phyloP scores from a whole-genome alignment of 2,888 invertebrate species.

The Phortica okadai region DNA sequence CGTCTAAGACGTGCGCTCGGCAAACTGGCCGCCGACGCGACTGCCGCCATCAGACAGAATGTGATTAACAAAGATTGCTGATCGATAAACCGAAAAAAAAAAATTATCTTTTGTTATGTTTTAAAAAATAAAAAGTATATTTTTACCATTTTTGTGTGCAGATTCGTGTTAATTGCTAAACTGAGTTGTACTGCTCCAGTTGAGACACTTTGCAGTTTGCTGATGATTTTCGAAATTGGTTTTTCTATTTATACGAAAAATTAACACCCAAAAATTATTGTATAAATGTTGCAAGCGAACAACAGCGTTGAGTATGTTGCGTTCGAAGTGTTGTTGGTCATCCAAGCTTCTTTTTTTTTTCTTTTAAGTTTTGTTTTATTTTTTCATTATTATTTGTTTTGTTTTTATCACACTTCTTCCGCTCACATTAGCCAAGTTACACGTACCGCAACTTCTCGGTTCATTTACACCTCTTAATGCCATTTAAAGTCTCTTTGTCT shows the following conservation, averaged over 20 bases:
- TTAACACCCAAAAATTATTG: slow-evolving; percentile 53
- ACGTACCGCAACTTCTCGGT: background rate
- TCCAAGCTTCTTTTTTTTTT: background rate
- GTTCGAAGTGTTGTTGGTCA: background rate
- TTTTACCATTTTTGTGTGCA: slow-evolving; percentile 50
- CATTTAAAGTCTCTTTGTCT: background rate
- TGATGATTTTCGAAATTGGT: slow-evolving; percentile 57
- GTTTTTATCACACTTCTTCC: slow-evolving; percentile 17
- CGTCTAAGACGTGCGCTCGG: slow-evolving; percentile 28
- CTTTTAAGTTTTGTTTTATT: background rate
- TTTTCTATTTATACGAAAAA: slow-evolving; percentile 69
- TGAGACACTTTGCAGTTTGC: slow-evolving; percentile 53
- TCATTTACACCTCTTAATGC: slow-evolving; percentile 16
- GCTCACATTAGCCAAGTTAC: background rate
- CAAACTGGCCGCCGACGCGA: slow-evolving; percentile 30
- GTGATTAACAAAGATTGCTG: slow-evolving; percentile 3
- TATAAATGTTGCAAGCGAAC: slow-evolving; percentile 43
- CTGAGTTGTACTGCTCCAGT: slow-evolving; percentile 16
- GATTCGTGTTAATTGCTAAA: slow-evolving; percentile 19
- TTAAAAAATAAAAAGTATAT: background rate
- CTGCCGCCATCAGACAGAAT: slow-evolving; percentile 31
- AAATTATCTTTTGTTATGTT: background rate
- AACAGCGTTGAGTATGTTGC: background rate
- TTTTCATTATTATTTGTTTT: slow-evolving; percentile 38
- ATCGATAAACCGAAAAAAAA: background rate